Base-by-base conservation (phyloP, 2,113 vertebrate species). In the Calidris pygmaea region DNA sequence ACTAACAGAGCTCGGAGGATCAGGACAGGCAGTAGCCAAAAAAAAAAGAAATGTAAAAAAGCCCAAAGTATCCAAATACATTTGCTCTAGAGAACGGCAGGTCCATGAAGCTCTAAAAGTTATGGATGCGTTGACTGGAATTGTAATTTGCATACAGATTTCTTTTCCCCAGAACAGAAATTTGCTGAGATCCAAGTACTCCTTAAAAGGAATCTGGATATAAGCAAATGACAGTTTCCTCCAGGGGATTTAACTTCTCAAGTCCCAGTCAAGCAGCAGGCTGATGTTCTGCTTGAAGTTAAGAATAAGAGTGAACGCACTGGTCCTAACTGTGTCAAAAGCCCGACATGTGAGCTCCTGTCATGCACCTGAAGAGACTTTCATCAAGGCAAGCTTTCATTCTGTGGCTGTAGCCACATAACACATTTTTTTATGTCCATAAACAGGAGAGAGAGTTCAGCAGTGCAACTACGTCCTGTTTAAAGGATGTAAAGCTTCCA, bases 81-180 rank as follows among this genome's bases (percentile, higher is more conserved):
- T 77, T 85, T 89, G 68, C 73, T 83, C 80, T 72, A 78, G 76
- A 89, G 68, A 43, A 73, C 74, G 82, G 43, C 71, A 95, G 70
- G 74, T 94, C 86, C 70, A 62, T 14, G 55, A 91, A 81, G 70
- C 87, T 89, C 87, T 91, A 72, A 53, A 95, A 93, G 81, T 85
- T 91, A 82, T 24, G 67, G 77, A 56, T 68, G 77, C 43, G 22
- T 85, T 93, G 82, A 83, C 58, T 85, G 58, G 58, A 93, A 93
- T 58, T 90, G 87, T 47, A 83, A 55, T 75, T 92, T 65, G 67
- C 78, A 85, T 65, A 75, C 74, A 68, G 73, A 89, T 89, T 87
- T 65, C 60, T 95, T 89, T 91, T 87, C 87, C 89, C 66, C 74
- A 75, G 72, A 65, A 93, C 37, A 94, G 50, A 50, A 84, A 79